A percentile compares a stretch with the other conserved stretches of the same genome.
These are phyloP conservation scores for Neoascia interrupta DNA, from an alignment of 2,888 invertebrate species.

Conservation along the genomic window DNA sequence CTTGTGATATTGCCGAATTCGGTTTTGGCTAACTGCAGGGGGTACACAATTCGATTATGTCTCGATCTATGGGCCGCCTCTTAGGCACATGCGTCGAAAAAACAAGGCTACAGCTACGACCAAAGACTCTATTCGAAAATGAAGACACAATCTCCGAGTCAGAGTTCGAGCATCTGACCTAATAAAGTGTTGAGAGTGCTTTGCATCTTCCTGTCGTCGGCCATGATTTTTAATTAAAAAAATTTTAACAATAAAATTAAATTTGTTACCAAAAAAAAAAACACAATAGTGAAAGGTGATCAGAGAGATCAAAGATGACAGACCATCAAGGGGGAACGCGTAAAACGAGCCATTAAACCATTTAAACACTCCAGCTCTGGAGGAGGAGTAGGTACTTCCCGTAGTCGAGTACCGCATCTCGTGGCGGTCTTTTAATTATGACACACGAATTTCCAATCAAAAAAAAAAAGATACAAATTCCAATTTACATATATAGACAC, in stretches of 20 bases:
- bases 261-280: conserved; percentile 14
- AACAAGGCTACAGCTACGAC: conserved; percentile 23
- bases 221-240: conserved; percentile 48
- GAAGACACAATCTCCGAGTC: conserved; percentile 32
- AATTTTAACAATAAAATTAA: no score
- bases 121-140: conserved; percentile 35
- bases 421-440: conserved; percentile 66
- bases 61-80: conserved; percentile 46
- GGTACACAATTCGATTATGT: conserved; percentile 60
- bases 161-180: conserved; percentile 38
- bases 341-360: no score
- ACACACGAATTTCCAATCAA: conserved; percentile 61
- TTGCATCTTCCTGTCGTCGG: conserved; percentile 45
- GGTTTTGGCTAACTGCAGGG: conserved; percentile 39
- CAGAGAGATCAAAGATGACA: conserved; percentile 25
- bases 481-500: conserved; percentile 45
- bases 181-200: conserved; percentile 25
- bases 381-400: no score
- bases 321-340: conserved; percentile 3
- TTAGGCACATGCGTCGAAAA: conserved; percentile 45
- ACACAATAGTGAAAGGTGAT: conserved; percentile 56
- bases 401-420: no score
- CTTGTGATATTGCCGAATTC: conserved; percentile 44
- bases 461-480: conserved; percentile 38
- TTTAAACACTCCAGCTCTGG: no score